Evolutionary conservation across 2,888 invertebrate species (phyloP), one percentile per base, ranked within the genome.

Genomic region (Napeogenes inachia): DNA sequence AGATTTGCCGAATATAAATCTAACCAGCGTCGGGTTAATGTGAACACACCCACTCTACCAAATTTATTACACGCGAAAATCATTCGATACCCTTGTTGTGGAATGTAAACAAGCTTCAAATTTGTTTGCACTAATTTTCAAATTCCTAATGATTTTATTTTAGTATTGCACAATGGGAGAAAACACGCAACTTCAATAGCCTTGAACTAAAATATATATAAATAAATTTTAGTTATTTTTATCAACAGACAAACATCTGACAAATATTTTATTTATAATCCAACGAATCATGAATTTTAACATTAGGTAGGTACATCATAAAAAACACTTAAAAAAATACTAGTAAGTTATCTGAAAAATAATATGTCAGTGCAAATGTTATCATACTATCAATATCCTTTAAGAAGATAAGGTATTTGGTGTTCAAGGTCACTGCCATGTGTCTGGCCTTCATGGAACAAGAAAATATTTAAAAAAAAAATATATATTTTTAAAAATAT

Each of bases 1-100:
- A 65, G 62, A 62, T 62, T 64, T 62, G 38, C 46, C 57, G 60
- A 50, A 61, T 60, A 61, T 66, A 68, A 68, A 68, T 69, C 67
- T 46, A 55, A 53, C 61, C 57, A 64, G 59, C 63, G 60, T 57
- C 45, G 47, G 56, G 61, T 60, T 60, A 59, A 63, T 62, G 55
- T 63, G 62, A 61, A 56, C 63, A 65, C 67, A 66, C 64, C 66
- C 63, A 68, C 68, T 56, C 57, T 42, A 50, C 2, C 35, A 46
- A 45, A 50, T 33, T 50, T 38, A 45, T 35, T 3, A 54, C 57
- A 60, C 50, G 30, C 33, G 57, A 57, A 58, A 47, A 60, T 58
- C 46, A 35, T 8, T 10, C 45, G 58, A 55, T 10, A 8, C 4
- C 46, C 13, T n/a, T 62, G 56, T 13, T 35, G 8, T n/a, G 13